Conservation (phyloP, 1,140 invertebrate species). For the Bombus cullumanus region DNA sequence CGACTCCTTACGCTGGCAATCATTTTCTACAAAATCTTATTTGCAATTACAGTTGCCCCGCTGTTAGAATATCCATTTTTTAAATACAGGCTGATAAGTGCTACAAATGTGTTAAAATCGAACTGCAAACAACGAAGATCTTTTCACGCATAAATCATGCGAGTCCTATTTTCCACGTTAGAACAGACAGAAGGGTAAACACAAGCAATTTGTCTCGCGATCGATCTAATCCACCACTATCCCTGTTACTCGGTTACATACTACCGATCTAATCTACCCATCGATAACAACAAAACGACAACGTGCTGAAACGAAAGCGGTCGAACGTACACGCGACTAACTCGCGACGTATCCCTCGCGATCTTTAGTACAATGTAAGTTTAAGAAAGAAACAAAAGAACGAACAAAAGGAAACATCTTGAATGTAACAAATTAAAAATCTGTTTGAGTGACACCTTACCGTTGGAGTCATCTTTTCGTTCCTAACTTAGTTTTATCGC, state of each 20-base stretch:
- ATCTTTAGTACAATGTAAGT: neutral
- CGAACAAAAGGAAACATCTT: neutral
- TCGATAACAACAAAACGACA: neutral
- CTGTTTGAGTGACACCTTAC: neutral
- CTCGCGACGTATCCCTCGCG: neutral
- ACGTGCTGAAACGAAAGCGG: neutral
- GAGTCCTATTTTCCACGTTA: neutral
- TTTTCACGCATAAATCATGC: neutral
- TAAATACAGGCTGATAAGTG: neutral
- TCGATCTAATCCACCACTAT: neutral
- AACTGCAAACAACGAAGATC: neutral
- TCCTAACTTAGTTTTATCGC: no score
- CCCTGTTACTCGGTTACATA: neutral
- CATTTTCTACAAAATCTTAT: neutral
- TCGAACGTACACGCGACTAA: neutral
- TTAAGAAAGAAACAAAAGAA: neutral
- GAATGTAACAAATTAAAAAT: neutral
- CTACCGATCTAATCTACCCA: neutral
- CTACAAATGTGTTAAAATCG: fast-evolving
- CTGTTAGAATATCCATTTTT: neutral
- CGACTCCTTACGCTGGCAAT: neutral
- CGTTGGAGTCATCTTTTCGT: no score
- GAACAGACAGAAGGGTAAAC: neutral
- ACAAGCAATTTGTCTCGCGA: neutral
- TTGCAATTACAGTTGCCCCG: no score